phyloP scores from a whole-genome alignment of 2,888 invertebrate species.

The Eurois occulta region DNA sequence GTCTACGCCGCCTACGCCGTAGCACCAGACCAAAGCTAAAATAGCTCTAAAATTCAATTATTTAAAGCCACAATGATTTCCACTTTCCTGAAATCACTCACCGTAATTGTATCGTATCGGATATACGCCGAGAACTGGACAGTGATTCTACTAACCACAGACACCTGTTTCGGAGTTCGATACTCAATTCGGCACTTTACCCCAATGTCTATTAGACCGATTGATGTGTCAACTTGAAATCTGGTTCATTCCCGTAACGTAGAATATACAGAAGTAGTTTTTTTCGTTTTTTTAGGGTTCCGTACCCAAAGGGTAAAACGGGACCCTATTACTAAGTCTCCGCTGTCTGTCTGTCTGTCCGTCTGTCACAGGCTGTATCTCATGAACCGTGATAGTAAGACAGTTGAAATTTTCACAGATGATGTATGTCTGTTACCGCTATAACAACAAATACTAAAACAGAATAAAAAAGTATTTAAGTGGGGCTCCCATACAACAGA shows the following conservation, averaged over 20 bases:
- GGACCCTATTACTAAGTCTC: no score
- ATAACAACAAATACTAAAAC: no score
- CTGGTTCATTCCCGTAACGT: neutral
- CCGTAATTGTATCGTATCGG: constrained; percentile 17
- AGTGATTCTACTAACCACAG: constrained; percentile 37
- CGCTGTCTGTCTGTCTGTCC: no score
- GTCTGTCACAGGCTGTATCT: no score
- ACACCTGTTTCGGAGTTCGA: constrained; percentile 34
- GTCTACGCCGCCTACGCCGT: constrained; percentile 35
- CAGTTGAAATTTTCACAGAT: no score
- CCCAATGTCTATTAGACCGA: constrained; percentile 1
- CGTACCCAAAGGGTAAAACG: no score
- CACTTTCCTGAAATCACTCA: constrained; percentile 39
- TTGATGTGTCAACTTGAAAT: neutral
- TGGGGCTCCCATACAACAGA: no score
- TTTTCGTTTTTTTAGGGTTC: no score
- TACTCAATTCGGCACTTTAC: constrained; percentile 29
- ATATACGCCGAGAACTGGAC: constrained; percentile 16
- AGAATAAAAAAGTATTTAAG: no score
- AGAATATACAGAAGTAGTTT: neutral
- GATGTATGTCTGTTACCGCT: no score
- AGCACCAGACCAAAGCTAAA: constrained; percentile 10
- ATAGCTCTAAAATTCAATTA: neutral
- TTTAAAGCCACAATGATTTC: constrained; percentile 20
- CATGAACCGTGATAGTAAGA: no score